A percentile compares a stretch with the other conserved stretches of the same genome.
These are phyloP conservation scores for Acromyrmex charruanus DNA, from an alignment of 1,140 invertebrate species.

Conservation along the genomic window DNA sequence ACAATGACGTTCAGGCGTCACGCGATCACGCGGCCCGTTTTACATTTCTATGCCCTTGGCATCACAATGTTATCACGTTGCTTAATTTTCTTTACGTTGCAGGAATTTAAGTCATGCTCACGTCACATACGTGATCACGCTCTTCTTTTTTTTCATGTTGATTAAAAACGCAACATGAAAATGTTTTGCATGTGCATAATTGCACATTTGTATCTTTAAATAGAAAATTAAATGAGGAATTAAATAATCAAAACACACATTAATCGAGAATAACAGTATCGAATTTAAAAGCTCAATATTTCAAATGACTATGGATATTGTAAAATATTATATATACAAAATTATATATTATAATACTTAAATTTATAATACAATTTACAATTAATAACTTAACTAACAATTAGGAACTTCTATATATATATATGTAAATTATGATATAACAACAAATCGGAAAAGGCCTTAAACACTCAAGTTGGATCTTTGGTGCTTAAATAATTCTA, in stretches of 20 bases:
- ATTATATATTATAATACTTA: neutral
- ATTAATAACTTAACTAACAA: neutral
- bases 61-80: no score
- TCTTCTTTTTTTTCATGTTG: neutral
- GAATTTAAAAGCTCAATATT: neutral
- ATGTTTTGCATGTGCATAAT: neutral
- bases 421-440: no score
- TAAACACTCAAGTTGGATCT: no score
- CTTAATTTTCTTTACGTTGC: neutral
- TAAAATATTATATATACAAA: neutral
- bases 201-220: neutral
- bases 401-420: neutral
- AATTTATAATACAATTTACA: neutral
- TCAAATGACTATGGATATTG: neutral
- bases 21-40: no score
- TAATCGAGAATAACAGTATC: neutral
- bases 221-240: neutral
- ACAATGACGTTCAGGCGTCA: no score
- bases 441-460: no score
- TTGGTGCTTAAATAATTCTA: no score
- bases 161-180: neutral
- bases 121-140: neutral
- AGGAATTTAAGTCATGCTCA: neutral
- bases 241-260: neutral
- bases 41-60: no score